phyloP scores from a whole-genome alignment of 1,140 invertebrate species.

The Ceratosolen solmsi region DNA sequence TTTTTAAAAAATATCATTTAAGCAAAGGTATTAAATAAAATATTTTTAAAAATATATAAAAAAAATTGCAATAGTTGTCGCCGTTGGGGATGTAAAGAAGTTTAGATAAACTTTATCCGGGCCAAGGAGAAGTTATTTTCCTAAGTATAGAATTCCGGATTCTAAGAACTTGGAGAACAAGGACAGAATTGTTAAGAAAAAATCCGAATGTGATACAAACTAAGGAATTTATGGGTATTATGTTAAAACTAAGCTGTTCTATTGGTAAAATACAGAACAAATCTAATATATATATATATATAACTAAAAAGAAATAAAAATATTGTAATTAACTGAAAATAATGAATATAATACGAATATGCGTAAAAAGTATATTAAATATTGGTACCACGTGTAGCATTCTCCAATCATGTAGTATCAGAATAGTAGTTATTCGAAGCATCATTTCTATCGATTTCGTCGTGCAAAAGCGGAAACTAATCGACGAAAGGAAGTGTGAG shows the following conservation, averaged over 20 bases:
- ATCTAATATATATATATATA: too few species aligned
- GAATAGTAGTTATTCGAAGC: neutral
- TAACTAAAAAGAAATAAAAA: too few species aligned
- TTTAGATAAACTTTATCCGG: neutral
- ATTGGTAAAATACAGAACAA: neutral
- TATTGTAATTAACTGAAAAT: neutral
- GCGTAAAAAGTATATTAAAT: neutral
- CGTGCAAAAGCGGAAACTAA: neutral
- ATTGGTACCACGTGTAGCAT: neutral
- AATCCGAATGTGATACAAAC: neutral
- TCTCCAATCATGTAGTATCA: neutral
- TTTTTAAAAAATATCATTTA: neutral
- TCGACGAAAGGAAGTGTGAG: constrained; percentile 17
- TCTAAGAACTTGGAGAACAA: neutral
- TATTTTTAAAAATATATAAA: neutral
- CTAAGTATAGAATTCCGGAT: neutral
- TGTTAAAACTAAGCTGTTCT: neutral
- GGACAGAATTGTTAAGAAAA: neutral
- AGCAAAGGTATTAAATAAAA: neutral
- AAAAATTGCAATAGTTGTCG: neutral
- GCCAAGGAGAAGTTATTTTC: neutral
- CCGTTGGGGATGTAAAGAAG: neutral
- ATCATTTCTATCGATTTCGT: constrained; percentile 19
- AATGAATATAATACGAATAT: neutral
- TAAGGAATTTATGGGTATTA: neutral